These are phyloP conservation scores for Setipinna tenuifilis DNA, from an alignment of 2,797 vertebrate species.

Conservation along the genomic window DNA sequence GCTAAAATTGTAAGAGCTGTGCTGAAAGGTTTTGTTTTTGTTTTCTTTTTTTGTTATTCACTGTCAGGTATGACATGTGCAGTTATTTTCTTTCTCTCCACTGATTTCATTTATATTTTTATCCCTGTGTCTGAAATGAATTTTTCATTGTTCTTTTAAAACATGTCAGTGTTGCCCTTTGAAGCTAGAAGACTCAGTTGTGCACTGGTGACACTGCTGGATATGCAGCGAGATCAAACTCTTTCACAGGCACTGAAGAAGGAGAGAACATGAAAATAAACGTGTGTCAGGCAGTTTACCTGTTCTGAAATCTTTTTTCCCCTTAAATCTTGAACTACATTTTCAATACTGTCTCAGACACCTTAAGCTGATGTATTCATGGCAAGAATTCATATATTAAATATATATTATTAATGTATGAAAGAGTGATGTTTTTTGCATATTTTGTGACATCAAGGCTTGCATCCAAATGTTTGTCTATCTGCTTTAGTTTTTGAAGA, in stretches of 20 bases:
- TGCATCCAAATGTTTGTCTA: neutral
- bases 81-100: conserved; percentile 68
- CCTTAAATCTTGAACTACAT: neutral
- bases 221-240: conserved; percentile 78
- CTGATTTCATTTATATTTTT: conserved; percentile 76
- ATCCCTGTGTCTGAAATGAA: conserved; percentile 72
- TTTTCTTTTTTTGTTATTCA: conserved; percentile 48
- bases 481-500: neutral
- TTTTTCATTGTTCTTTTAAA: conserved; percentile 76
- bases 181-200: conserved; percentile 73
- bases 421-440: neutral
- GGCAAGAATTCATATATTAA: neutral
- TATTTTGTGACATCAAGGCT: conserved; percentile 24
- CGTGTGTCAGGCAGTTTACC: conserved; percentile 69
- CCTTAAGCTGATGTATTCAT: neutral
- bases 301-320: conserved; percentile 67
- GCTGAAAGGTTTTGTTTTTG: conserved; percentile 64
- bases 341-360: neutral
- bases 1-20: conserved; percentile 56
- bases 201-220: conserved; percentile 74
- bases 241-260: conserved; percentile 39
- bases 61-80: conserved; percentile 66
- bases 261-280: conserved; percentile 69
- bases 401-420: neutral
- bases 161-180: conserved; percentile 76